phyloP scores from a whole-genome alignment of 2,113 vertebrate species.

The Ovibos moschatus region DNA sequence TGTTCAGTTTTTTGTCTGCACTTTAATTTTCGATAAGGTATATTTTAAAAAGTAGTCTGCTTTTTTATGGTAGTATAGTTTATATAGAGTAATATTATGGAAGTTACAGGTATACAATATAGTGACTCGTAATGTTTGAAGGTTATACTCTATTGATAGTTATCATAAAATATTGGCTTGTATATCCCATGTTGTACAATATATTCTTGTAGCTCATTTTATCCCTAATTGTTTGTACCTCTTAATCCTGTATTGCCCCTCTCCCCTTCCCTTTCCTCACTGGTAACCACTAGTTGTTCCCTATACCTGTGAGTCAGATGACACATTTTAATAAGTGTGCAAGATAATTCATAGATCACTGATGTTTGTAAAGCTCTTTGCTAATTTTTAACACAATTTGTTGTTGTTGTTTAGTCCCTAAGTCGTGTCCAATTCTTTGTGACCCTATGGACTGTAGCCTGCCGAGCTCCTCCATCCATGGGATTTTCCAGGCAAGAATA shows the following conservation, averaged over 20 bases:
- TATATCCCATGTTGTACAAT: neutral
- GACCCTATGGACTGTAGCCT: neutral
- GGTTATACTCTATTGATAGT: neutral
- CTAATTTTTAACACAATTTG: neutral
- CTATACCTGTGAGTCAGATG: neutral
- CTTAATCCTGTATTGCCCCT: neutral
- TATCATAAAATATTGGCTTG: neutral
- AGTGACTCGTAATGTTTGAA: neutral
- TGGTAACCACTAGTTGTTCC: neutral
- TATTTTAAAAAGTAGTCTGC: neutral
- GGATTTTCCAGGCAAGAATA: neutral
- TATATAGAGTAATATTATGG: neutral
- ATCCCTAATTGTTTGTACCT: neutral
- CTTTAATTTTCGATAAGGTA: neutral
- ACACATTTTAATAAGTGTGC: neutral
- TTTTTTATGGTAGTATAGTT: neutral
- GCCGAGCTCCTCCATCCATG: neutral
- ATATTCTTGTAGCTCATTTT: neutral
- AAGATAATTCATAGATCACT: neutral
- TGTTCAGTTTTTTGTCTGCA: neutral
- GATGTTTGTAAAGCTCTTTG: neutral
- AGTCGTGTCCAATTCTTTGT: neutral
- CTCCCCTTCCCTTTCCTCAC: neutral
- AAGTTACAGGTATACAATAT: neutral
- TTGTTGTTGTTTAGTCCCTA: neutral